Percentiles rank a stretch among this genome's conserved stretches.
These are phyloP conservation scores for Orthosia incerta DNA, from an alignment of 2,888 invertebrate genomes.

Conservation along the genomic window DNA sequence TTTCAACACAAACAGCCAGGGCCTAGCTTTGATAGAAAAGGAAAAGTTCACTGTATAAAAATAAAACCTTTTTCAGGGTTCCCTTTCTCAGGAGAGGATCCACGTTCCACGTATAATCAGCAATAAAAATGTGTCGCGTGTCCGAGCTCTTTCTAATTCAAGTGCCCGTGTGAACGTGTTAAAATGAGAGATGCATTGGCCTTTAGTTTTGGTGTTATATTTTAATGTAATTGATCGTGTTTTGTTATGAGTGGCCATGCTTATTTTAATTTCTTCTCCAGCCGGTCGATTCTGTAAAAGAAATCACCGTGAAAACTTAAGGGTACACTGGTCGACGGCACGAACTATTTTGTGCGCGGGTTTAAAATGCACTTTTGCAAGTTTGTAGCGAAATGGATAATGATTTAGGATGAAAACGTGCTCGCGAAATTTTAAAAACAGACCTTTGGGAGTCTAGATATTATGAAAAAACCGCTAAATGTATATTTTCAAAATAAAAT, in stretches of 20 bases:
- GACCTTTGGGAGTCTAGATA: no score
- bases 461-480: no score
- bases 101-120: constrained; percentile 52
- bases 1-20: constrained; percentile 18
- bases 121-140: constrained; percentile 60
- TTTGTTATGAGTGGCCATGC: neutral
- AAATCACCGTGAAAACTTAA: no score
- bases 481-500: no score
- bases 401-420: no score
- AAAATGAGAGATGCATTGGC: constrained; percentile 38
- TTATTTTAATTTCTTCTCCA: no score
- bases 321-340: no score
- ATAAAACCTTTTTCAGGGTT: constrained; percentile 23
- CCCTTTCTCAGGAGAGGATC: neutral
- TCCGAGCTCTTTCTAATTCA: constrained; percentile 43
- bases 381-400: no score
- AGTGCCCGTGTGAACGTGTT: constrained; percentile 42
- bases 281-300: no score
- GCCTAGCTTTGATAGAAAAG: constrained; percentile 18
- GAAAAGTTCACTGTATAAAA: constrained; percentile 16
- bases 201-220: neutral
- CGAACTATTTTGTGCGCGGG: no score
- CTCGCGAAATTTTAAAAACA: no score
- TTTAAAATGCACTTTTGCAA: no score
- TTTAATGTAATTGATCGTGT: neutral